These are phyloP conservation scores for Ascidia mentula DNA, from an alignment of 23 tunicate genomes.

Conservation along the genomic window DNA sequence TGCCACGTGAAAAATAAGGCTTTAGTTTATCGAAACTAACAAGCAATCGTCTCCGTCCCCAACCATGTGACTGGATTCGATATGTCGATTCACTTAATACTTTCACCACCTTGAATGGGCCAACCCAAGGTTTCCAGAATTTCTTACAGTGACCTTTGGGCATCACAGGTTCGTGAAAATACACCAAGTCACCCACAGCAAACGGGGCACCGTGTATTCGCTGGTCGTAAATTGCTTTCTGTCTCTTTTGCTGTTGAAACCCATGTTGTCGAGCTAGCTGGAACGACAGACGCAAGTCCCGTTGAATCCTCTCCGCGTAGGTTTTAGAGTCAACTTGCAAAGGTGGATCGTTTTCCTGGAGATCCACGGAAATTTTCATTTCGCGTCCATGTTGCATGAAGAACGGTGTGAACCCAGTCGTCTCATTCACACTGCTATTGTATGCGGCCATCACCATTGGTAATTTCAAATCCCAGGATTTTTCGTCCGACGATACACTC, in stretches of 20 bases:
- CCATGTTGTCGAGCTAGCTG: not conserved
- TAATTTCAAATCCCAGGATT: not conserved
- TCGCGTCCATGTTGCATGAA: constrained; percentile 1
- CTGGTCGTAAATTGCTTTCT: not conserved
- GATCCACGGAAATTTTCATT: constrained; percentile 3
- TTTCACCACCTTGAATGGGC: not conserved
- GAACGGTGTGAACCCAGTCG: constrained; percentile 5
- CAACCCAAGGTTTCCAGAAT: not conserved
- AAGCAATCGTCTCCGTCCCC: not conserved
- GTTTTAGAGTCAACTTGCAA: not conserved
- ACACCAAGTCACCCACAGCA: not conserved
- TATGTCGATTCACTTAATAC: not conserved
- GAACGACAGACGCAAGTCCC: not conserved
- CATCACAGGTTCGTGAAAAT: constrained; percentile 4
- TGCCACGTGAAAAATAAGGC: not conserved
- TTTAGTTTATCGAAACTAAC: not conserved
- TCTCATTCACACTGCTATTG: not conserved
- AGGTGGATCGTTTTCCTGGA: not conserved
- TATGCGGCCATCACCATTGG: not conserved
- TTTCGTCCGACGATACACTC: not conserved
- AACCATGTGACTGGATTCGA: not conserved
- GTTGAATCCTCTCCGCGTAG: not conserved
- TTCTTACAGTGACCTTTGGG: not conserved
- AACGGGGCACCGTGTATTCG: not conserved
- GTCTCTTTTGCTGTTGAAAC: not conserved